Evolutionary conservation across 1,140 invertebrate species (phyloP).

Genomic region (Listronotus oregonensis): DNA sequence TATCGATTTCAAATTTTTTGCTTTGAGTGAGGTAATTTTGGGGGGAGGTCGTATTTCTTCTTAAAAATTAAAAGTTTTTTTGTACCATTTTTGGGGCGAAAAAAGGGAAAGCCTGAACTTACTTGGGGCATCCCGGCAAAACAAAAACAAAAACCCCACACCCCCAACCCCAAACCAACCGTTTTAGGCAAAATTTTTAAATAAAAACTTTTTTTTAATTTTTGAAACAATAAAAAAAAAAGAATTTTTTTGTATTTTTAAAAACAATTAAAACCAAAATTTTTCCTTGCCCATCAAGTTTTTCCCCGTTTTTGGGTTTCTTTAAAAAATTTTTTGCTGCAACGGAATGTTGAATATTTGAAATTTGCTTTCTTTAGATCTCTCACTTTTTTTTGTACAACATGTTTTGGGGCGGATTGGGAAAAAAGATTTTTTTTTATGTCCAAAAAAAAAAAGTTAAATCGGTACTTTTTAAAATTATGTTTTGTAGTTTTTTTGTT

Average conservation of each 20-base stretch:
- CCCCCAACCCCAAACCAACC: background rate
- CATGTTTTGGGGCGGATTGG: conserved; percentile 65
- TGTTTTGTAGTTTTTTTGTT: background rate
- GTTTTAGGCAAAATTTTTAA: background rate
- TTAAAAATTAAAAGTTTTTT: conserved; percentile 86
- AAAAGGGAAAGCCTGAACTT: conserved; percentile 88
- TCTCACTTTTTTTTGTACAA: conserved; percentile 73
- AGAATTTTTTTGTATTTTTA: background rate
- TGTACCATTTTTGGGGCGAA: conserved; percentile 91
- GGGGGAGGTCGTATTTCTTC: conserved; percentile 64
- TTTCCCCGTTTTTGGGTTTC: conserved; percentile 84
- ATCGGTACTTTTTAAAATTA: background rate
- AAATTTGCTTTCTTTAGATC: conserved; percentile 80
- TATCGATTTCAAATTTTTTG: conserved; percentile 49
- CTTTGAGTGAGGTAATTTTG: conserved; percentile 34
- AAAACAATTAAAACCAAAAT: conserved; percentile 81
- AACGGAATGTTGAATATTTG: conserved; percentile 78
- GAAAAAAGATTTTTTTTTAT: conserved; percentile 81
- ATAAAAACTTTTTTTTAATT: background rate
- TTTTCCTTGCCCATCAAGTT: conserved; percentile 62
- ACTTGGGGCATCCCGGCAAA: conserved; percentile 90
- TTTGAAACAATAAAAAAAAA: too few species aligned
- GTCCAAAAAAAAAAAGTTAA: conserved; percentile 54
- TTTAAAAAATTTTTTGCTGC: conserved; percentile 75
- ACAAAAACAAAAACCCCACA: conserved; percentile 42